These are phyloP conservation scores for Drosophila sp. DNA, from an alignment of 1,140 invertebrate genomes.

Conservation along the genomic window DNA sequence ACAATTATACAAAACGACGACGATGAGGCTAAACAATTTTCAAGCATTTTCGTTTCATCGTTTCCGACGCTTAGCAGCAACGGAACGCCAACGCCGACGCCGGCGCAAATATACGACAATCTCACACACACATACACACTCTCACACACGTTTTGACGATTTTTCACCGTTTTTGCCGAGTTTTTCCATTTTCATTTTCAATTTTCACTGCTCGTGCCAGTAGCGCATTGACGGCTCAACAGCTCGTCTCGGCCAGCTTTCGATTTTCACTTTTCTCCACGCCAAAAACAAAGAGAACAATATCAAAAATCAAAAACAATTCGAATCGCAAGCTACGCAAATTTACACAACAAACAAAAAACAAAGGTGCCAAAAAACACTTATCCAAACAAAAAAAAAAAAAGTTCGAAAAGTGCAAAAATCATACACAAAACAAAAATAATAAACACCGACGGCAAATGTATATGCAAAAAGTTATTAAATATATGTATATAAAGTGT, in stretches of 20 bases:
- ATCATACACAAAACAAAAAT: conserved; percentile 21
- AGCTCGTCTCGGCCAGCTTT: conserved; percentile 77
- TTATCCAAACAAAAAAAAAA: conserved; percentile 11
- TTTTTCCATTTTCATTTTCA: conserved; percentile 80
- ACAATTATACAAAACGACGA: conserved; percentile 58
- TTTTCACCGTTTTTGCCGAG: conserved; percentile 71
- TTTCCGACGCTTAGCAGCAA: conserved; percentile 45
- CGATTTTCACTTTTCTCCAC: conserved; percentile 45
- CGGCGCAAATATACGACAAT: conserved; percentile 50
- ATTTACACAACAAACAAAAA: conserved; percentile 16
- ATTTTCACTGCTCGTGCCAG: conserved; percentile 77
- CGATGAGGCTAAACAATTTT: conserved; percentile 67
- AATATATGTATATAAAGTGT: conserved; percentile 22
- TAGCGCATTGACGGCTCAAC: conserved; percentile 81
- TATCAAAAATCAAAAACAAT: conserved; percentile 1
- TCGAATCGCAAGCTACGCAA: conserved; percentile 28
- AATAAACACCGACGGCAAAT: conserved; percentile 50
- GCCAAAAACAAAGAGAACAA: conserved; percentile 16
- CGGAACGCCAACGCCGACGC: conserved; percentile 49
- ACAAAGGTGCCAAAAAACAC: conserved; percentile 15
- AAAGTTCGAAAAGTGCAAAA: background rate
- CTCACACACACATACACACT: conserved; percentile 50
- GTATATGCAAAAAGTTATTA: conserved; percentile 8
- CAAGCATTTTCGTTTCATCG: conserved; percentile 60
- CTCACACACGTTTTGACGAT: conserved; percentile 55